Evolutionary conservation across 1,140 invertebrate genomes (phyloP), one percentile per base, ranked within the genome.

Genomic region (Platyura marginata): DNA sequence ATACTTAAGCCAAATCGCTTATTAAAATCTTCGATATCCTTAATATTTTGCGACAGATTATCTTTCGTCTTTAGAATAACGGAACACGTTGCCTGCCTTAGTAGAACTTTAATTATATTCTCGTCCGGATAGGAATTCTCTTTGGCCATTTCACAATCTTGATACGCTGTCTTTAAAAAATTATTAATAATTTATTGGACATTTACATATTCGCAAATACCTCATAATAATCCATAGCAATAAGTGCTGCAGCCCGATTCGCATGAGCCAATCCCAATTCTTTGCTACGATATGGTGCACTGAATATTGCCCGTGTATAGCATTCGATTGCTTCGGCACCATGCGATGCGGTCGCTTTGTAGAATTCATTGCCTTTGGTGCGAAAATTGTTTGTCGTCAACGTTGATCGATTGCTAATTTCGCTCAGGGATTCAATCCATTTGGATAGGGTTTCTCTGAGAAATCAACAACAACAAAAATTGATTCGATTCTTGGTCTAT

Each of bases 211-310:
- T 29, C 13, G 13, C 6, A 29, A 8, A 8, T 22, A 40, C 39
- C 13, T 13, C 13, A 25, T 22, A 25, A 18, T 40, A 40, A 2
- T 21, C 19, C 20, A 40, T n/a, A 3, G 21, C 16, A 21, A 40
- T 13, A 13, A 40, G 22, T 13, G 39, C 39, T 5, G 41, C 41
- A 5, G 41, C 25, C 6, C 41, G 16, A 21, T 42, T 42, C 2
- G 41, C 41, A 13, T 42, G 33, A 21, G 41, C 41, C 19, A 42
- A 20, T 10, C 10, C 41, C n/a, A 42, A 21, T 15, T 21, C 41
- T 32, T 4, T 3, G n/a, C 29, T 34, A 32, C 22, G 6, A 8
- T 41, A n/a, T 22, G 38, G 38, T n/a, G 38, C 38, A 22, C 21
- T 22, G n/a, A 40, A 40, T 40, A 40, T 40, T 8, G 38, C 38